Conservation (phyloP, 1,140 invertebrate genomes). For the Dysdera silvatica region DNA sequence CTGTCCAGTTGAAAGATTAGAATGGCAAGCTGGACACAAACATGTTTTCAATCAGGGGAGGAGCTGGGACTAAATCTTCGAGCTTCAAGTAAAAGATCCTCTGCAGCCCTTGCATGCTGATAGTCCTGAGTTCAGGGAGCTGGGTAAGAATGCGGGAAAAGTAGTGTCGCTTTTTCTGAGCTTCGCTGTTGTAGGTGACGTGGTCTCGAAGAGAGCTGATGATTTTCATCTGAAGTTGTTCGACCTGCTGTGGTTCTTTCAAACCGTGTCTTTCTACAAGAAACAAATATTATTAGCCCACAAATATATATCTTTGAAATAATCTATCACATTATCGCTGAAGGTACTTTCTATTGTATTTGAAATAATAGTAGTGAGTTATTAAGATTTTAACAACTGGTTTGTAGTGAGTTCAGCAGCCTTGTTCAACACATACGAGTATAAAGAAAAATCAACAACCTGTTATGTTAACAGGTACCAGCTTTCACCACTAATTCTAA, state of each 20-base stretch:
- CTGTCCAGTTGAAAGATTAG: conserved; percentile 42
- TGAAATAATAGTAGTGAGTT: too few species aligned
- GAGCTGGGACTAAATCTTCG: conserved; percentile 82
- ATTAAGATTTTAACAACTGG: too few species aligned
- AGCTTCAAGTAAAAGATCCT: conserved; percentile 89
- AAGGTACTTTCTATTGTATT: background rate
- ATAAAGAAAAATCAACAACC: too few species aligned
- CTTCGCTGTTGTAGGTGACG: conserved; percentile 84
- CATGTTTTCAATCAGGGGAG: conserved; percentile 87
- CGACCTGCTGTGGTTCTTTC: conserved; percentile 81
- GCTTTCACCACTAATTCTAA: too few species aligned
- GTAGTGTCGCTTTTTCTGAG: conserved; percentile 78
- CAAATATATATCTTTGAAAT: background rate
- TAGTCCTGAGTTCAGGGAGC: conserved; percentile 77
- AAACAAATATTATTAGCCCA: conserved; percentile 29
- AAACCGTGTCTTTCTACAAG: conserved; percentile 80
- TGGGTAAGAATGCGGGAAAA: conserved; percentile 84
- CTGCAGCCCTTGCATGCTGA: conserved; percentile 86
- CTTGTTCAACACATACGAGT: too few species aligned
- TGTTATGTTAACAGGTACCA: too few species aligned
- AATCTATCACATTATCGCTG: background rate
- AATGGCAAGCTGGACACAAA: conserved; percentile 89
- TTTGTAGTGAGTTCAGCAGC: too few species aligned
- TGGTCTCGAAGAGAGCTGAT: conserved; percentile 86
- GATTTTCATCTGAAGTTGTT: conserved; percentile 90